Percentiles rank a stretch among this genome's conserved stretches.
Evolutionary conservation across 2,113 vertebrate species (phyloP).

Genomic region (Tretioscincus oriximinensis): DNA sequence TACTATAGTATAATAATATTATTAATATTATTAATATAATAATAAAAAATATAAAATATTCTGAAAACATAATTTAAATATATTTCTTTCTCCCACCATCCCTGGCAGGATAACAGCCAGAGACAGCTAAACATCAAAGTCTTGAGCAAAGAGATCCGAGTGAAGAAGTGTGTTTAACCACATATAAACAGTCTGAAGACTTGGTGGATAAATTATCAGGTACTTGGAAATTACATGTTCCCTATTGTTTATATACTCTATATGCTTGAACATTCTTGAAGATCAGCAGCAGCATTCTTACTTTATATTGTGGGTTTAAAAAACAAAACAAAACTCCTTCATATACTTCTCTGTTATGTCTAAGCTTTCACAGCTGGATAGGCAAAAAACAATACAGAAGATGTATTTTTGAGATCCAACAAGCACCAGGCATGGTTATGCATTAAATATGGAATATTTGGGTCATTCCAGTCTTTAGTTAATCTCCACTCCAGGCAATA

Average conservation of each 20-base stretch:
- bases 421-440: slow-evolving; percentile 14
- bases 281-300: not conserved
- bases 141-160: too few relatives aligned
- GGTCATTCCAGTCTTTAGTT: slow-evolving; percentile 26
- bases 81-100: too few relatives aligned
- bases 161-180: too few relatives aligned
- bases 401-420: slow-evolving; percentile 36
- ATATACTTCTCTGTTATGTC: slow-evolving; percentile 18
- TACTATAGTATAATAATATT: too few relatives aligned
- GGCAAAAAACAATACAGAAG: slow-evolving; percentile 25
- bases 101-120: too few relatives aligned
- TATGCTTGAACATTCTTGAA: not conserved
- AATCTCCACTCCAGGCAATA: slow-evolving; percentile 27
- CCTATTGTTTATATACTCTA: not conserved
- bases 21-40: too few relatives aligned
- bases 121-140: too few relatives aligned
- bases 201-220: not conserved
- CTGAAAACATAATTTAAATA: too few relatives aligned
- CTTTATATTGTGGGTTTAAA: not conserved
- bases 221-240: not conserved
- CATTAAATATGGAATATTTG: slow-evolving; percentile 33
- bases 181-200: not conserved
- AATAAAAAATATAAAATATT: too few relatives aligned
- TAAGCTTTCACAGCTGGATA: slow-evolving; percentile 5
- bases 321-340: not conserved